A percentile compares a stretch with the other conserved stretches of the same genome.
Evolutionary conservation across 1,140 invertebrate genomes (phyloP).

Genomic region (Bradysia coprophila): DNA sequence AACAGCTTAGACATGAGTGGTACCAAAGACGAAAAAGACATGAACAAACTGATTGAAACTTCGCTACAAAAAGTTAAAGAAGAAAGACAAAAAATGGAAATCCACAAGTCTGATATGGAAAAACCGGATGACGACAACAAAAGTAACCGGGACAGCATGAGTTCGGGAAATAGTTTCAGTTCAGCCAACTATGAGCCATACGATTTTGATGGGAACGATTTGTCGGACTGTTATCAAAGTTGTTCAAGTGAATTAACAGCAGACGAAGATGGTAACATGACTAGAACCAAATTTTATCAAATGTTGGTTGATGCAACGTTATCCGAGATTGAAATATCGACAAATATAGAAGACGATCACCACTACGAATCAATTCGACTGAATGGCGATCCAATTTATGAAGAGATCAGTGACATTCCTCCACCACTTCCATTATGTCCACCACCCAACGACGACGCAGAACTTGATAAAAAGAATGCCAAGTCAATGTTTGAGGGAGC

Average conservation of each 20-base stretch:
- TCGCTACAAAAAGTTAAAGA: conserved; percentile 30
- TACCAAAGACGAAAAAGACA: conserved; percentile 34
- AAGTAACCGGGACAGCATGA: conserved; percentile 24
- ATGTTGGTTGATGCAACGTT: conserved; percentile 41
- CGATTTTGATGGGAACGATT: conserved; percentile 23
- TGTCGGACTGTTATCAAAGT: conserved; percentile 47
- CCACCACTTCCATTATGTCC: conserved; percentile 55
- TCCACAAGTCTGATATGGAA: conserved; percentile 4
- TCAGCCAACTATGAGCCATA: conserved; percentile 30
- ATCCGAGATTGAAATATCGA: conserved; percentile 35
- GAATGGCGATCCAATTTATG: conserved; percentile 69
- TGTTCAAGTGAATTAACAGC: conserved; percentile 37
- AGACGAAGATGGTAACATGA: conserved; percentile 22
- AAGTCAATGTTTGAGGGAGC: conserved; percentile 66
- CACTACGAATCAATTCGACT: conserved; percentile 57
- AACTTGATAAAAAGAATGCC: conserved; percentile 37
- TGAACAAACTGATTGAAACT: conserved; percentile 33
- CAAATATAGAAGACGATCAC: conserved; percentile 38
- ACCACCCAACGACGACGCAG: conserved; percentile 43
- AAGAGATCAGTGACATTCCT: conserved; percentile 65
- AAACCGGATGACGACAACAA: conserved; percentile 5
- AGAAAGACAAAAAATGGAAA: conserved; percentile 20
- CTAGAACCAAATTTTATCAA: conserved; percentile 45
- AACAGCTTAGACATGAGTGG: conserved; percentile 26
- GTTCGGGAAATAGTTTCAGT: conserved; percentile 28